Percentiles rank a stretch among this genome's conserved stretches.
phyloP scores from a whole-genome alignment of 64 coral and sea anemone species.

The Platygyra sinensis region DNA sequence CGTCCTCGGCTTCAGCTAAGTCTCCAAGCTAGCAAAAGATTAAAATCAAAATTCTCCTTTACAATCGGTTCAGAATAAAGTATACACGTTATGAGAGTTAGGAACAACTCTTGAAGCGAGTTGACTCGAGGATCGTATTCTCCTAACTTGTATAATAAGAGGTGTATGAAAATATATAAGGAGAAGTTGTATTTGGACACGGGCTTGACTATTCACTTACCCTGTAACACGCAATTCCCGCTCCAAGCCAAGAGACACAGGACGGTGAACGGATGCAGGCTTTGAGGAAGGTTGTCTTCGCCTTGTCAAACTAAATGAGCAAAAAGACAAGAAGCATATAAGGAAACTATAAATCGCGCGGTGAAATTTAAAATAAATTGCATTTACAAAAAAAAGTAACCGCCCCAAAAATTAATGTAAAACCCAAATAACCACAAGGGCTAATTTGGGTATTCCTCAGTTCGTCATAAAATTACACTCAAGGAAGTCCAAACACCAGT shows the following conservation, averaged over 20 bases:
- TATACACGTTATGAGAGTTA: neutral
- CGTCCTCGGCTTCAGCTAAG: constrained; percentile 90
- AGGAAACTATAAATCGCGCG: too few species aligned
- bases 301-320: constrained; percentile 81
- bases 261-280: constrained; percentile 88
- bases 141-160: too few species aligned
- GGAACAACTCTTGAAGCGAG: too few species aligned
- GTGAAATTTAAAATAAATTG: too few species aligned
- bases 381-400: too few species aligned
- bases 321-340: neutral
- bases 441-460: too few species aligned
- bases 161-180: too few species aligned
- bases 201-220: constrained; percentile 25
- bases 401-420: too few species aligned
- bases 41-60: neutral
- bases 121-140: too few species aligned
- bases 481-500: too few species aligned
- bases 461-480: too few species aligned
- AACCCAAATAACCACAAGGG: too few species aligned
- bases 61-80: neutral
- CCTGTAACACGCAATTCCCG: constrained; percentile 84
- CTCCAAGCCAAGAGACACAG: constrained; percentile 93
- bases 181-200: neutral
- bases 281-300: constrained; percentile 81
- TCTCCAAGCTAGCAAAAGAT: constrained; percentile 73